Base-by-base conservation (phyloP, 2,888 invertebrate species). In the Balanococcus diminutus region DNA sequence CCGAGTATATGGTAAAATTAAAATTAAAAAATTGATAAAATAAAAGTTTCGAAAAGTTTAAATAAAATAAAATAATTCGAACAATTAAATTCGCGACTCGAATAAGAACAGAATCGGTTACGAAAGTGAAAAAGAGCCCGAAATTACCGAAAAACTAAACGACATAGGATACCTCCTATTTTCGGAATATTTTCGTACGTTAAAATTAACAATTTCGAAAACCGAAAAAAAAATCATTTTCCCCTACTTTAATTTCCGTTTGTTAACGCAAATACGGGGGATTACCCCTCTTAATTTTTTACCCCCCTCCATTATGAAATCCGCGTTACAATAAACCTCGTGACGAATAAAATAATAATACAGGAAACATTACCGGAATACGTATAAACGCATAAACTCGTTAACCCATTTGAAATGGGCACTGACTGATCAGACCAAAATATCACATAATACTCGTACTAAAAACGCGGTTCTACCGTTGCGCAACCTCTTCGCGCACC, bases 341-440 rank as follows among this genome's bases (percentile, higher is more conserved):
- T 84, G 84, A 84, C 84, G 84, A 84, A 84, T 72, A 84, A 84
- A 84, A 84, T 84, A 84, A 72, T 84, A 75, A 72, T 72, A 75
- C 84, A 84, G 75, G 75, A 84, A 84, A 84, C 84, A 84, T 84
- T 75, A 75, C 84, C 84, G 84, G 84, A 84, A 84, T 46, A 46
- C n/a, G 46, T 84, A 84, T 84, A 67, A 72, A 75, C 72, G 75
- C 75, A 67, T 84, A 67, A 84, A 84, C 84, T 84, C 84, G 84
- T 84, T 84, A 84, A 84, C 84, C 84, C 84, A 84, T 84, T 84
- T 84, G 84, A 84, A 84, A 84, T 84, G 84, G 84, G 84, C 46
- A 84, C 84, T 75, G 84, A 84, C 84, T 84, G 84, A 84, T 67
- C 72, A 46, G 67, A 46, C 67, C 84, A 46, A 84, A 84, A 84